These are phyloP conservation scores for Chelonoidis abingdonii DNA, from an alignment of 2,113 vertebrate genomes.

Conservation along the genomic window DNA sequence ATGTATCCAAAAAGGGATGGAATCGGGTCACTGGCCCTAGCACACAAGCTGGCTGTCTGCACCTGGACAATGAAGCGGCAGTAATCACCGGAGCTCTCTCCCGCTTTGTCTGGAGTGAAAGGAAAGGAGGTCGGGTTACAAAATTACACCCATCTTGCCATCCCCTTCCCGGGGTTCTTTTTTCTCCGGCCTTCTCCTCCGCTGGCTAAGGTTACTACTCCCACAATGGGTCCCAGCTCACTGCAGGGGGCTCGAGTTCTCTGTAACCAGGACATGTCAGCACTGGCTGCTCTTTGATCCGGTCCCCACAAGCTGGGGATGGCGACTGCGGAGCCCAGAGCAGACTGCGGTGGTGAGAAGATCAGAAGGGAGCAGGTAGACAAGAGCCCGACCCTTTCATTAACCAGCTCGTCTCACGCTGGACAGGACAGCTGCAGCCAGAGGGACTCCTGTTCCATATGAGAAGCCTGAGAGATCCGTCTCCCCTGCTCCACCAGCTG, in stretches of 20 bases:
- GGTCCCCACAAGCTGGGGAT: not conserved
- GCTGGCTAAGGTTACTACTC: not conserved
- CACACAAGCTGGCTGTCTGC: not conserved
- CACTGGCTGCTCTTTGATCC: not conserved
- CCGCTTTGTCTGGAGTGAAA: not conserved
- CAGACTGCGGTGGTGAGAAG: not conserved
- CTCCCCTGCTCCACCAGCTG: not conserved
- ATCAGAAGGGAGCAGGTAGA: not conserved
- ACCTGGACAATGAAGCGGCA: not conserved
- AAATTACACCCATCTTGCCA: not conserved
- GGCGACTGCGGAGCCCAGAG: not conserved
- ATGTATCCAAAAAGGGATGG: not conserved
- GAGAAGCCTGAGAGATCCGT: not conserved
- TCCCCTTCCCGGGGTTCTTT: not conserved
- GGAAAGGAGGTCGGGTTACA: not conserved
- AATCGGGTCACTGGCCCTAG: not conserved
- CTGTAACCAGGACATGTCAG: fast-evolving
- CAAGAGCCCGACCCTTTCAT: not conserved
- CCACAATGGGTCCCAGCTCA: constrained; percentile 17
- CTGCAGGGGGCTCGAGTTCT: not conserved
- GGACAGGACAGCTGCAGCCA: not conserved
- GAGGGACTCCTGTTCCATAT: fast-evolving
- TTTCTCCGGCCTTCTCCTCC: not conserved
- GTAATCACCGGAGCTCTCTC: not conserved
- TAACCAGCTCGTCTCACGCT: not conserved